Evolutionary conservation across 2,888 invertebrate species (phyloP), one percentile per base, ranked within the genome.

Genomic region (Carabus problematicus): DNA sequence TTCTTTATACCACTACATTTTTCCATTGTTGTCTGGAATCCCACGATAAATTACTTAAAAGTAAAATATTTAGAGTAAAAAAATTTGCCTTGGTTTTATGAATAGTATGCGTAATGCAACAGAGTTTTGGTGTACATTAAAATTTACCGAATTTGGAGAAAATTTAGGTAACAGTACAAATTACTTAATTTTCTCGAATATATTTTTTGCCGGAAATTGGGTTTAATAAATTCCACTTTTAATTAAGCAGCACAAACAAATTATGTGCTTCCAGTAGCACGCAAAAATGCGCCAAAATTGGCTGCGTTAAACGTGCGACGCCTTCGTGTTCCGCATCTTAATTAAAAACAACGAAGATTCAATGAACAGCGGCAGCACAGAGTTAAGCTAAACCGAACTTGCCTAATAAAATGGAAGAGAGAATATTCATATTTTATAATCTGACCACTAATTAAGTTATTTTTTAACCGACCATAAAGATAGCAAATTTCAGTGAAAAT

Each of bases 351-450:
- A 43, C 42, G 18, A 58, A 58, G 16, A 41, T 43, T 59, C 59
- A 45, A 59, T 59, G 19, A 11, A 8, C 9, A 58, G 41, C 29
- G 42, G 58, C 14, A 7, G 41, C 41, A 41, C 42, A 42, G n/a
- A 29, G 29, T 29, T 29, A 29, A 29, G 29, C 29, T 2, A 29
- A 29, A 29, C 19, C 43, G 59, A 59, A 59, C 45, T 59, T 45
- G 16, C 42, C 43, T 43, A 59, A 59, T 59, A 43, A 59, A 59
- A 59, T 42, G 4, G 43, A 16, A 19, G 59, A 19, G 19, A 42
- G 59, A 59, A 59, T 59, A 59, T 59, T 59, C 59, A 59, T 59
- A 59, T 59, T 59, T 59, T 59, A 59, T 59, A 59, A 59, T 59
- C 59, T 59, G 7, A n/a, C 18, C 11, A 9, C 43, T 59, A 59